These are phyloP conservation scores for Trichosurus vulpecula DNA, from an alignment of 2,797 vertebrate genomes.

Conservation along the genomic window DNA sequence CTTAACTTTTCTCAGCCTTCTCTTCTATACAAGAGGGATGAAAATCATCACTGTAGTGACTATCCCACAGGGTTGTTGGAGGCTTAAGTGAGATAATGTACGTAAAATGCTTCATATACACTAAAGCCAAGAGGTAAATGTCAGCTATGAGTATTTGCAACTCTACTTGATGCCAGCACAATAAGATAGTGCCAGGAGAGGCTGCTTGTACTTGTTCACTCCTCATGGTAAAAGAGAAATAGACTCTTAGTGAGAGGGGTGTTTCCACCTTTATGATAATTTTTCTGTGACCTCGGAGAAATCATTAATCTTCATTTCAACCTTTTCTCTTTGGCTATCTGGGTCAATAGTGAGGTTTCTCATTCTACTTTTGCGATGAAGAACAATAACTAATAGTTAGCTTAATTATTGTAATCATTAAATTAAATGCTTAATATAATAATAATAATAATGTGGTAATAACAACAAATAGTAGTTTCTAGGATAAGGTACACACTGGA, in stretches of 20 bases:
- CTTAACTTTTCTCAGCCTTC: not conserved
- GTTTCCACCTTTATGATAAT: not conserved
- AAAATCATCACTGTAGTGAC: not conserved
- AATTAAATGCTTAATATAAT: not conserved
- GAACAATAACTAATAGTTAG: not conserved
- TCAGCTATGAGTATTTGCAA: not conserved
- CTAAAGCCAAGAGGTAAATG: not conserved
- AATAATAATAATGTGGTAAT: not conserved
- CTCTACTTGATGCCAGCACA: not conserved
- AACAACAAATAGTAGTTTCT: not conserved
- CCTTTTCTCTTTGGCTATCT: slow-evolving; percentile 27
- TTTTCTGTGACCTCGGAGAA: slow-evolving; percentile 17
- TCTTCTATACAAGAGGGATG: not conserved
- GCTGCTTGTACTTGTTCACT: not conserved
- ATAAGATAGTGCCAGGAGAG: accelerated
- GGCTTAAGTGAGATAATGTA: not conserved
- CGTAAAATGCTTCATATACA: not conserved
- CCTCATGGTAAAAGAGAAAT: not conserved
- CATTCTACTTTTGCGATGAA: not conserved
- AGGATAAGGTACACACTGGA: not conserved
- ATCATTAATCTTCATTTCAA: not conserved
- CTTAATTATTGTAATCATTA: not conserved
- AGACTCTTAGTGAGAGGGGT: not conserved
- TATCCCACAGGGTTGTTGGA: not conserved
- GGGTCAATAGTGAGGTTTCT: slow-evolving; percentile 14